Conservation (phyloP, 2,113 vertebrate species). For the Rhegmatorhina hoffmannsi region DNA sequence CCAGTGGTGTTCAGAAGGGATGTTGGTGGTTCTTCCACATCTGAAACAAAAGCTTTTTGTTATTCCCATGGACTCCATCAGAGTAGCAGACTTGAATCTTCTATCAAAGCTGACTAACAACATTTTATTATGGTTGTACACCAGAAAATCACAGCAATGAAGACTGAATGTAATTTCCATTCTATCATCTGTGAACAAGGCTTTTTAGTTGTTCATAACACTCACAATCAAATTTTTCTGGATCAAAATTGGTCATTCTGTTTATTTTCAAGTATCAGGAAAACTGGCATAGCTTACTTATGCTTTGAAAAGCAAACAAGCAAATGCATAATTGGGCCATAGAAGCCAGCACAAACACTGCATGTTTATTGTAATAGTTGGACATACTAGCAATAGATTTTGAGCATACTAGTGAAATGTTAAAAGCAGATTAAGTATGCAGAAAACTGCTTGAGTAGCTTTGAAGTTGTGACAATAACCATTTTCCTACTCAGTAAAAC, state of each 20-base stretch:
- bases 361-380: neutral
- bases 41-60: neutral
- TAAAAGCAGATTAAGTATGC: neutral
- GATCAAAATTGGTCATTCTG: neutral
- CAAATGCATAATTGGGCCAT: neutral
- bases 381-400: neutral
- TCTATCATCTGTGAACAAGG: neutral
- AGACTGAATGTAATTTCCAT: neutral
- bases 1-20: neutral
- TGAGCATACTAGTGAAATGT: neutral
- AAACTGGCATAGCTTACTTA: neutral
- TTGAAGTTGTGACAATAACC: conserved; percentile 5
- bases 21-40: neutral
- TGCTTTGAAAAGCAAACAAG: neutral
- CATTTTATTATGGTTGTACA: neutral
- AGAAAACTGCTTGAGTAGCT: conserved; percentile 4
- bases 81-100: neutral
- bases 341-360: neutral
- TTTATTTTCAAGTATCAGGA: neutral
- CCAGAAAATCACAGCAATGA: neutral
- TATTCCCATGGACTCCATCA: neutral
- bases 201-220: neutral
- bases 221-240: neutral
- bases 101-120: neutral
- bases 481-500: neutral